A percentile compares a stretch with the other conserved stretches of the same genome.
Evolutionary conservation across 2,113 vertebrate genomes (phyloP).

Genomic region (Nerophis lumbriciformis): DNA sequence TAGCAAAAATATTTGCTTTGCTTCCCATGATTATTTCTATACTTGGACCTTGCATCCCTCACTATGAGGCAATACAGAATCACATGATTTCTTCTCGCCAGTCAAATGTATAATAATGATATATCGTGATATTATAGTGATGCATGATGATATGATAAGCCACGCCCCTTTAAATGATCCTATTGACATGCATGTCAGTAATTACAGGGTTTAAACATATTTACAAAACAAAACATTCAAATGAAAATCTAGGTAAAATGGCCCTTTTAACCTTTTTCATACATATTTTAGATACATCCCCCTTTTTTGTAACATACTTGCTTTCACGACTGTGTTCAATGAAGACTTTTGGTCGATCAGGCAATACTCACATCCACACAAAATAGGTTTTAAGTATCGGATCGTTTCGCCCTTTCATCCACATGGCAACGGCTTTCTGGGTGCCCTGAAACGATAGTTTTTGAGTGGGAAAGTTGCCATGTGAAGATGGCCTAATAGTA

Average conservation of each 20-base stretch:
- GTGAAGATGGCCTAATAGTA: background rate
- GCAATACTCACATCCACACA: constrained; percentile 28
- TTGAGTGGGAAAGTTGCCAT: no score
- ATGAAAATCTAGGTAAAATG: background rate
- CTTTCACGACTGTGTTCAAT: constrained; percentile 31
- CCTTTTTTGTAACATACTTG: background rate
- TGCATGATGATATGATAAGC: background rate
- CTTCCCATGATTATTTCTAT: no score
- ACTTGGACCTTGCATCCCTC: background rate
- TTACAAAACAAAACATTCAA: background rate
- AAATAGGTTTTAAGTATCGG: background rate
- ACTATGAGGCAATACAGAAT: background rate
- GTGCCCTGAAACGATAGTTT: no score
- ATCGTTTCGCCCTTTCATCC: no score
- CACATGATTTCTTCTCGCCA: background rate
- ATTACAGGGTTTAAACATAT: background rate
- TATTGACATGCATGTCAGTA: background rate
- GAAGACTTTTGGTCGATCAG: constrained; percentile 32
- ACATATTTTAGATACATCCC: constrained; percentile 23
- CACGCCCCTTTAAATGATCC: background rate
- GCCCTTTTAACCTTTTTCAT: background rate
- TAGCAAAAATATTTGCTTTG: background rate
- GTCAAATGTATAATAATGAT: background rate
- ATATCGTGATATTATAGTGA: background rate
- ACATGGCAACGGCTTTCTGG: no score